A percentile compares a stretch with the other conserved stretches of the same genome.
Evolutionary conservation across 2,888 invertebrate species (phyloP).

Genomic region (Lacanobia wlatinum): DNA sequence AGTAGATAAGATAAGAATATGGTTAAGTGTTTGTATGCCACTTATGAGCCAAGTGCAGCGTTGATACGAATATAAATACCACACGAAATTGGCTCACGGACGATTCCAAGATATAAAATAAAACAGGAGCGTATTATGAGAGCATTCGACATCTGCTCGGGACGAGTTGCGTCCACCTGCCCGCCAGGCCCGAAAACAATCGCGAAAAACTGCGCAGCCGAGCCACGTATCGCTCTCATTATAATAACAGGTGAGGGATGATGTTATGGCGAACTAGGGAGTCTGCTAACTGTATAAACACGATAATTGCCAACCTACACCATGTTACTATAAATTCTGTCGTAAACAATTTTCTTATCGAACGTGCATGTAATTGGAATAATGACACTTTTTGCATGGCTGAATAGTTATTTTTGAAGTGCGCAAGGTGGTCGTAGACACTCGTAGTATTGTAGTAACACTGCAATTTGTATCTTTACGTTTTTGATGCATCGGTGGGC

Average conservation of each 20-base stretch:
- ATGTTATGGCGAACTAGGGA: constrained; percentile 61
- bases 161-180: constrained; percentile 81
- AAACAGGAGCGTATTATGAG: constrained; percentile 63
- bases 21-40: constrained; percentile 33
- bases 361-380: constrained; percentile 58
- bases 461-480: constrained; percentile 37
- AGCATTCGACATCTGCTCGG: constrained; percentile 81
- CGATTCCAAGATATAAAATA: constrained; percentile 60
- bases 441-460: constrained; percentile 7
- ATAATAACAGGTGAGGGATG: constrained; percentile 79
- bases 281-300: constrained; percentile 51
- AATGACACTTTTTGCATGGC: constrained; percentile 49
- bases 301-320: constrained; percentile 44
- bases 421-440: constrained; percentile 47
- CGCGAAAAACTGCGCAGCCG: constrained; percentile 76
- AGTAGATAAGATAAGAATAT: constrained; percentile 37
- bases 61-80: constrained; percentile 44
- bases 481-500: constrained; percentile 28
- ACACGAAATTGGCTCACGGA: constrained; percentile 40
- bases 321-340: constrained; percentile 57
- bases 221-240: constrained; percentile 56
- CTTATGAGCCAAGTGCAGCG: constrained; percentile 36
- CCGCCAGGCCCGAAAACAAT: constrained; percentile 77
- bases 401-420: constrained; percentile 31
- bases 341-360: constrained; percentile 57